Evolutionary conservation across 2,113 vertebrate genomes (phyloP).

Genomic region (cattle (Bos taurus)): ARS-UCD2.0 NC_037334.1:57072501-57073000

Average conservation of each 20-base stretch:
- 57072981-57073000: neutral
- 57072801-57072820: neutral
- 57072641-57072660: neutral
- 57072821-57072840: neutral
- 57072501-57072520: neutral
- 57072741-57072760: neutral
- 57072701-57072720: neutral
- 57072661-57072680: neutral
- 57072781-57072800: neutral
- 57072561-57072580: neutral
- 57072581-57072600: neutral
- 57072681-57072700: neutral
- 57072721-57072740: neutral
- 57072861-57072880: neutral
- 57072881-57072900: neutral
- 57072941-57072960: neutral
- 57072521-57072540: neutral
- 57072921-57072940: neutral
- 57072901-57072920: neutral
- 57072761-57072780: neutral
- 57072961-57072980: neutral
- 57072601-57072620: neutral
- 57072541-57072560: neutral
- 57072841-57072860: neutral
- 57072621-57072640: neutral